These are phyloP conservation scores for Eupithecia dodoneata DNA, from an alignment of 2,888 invertebrate species.

Conservation along the genomic window DNA sequence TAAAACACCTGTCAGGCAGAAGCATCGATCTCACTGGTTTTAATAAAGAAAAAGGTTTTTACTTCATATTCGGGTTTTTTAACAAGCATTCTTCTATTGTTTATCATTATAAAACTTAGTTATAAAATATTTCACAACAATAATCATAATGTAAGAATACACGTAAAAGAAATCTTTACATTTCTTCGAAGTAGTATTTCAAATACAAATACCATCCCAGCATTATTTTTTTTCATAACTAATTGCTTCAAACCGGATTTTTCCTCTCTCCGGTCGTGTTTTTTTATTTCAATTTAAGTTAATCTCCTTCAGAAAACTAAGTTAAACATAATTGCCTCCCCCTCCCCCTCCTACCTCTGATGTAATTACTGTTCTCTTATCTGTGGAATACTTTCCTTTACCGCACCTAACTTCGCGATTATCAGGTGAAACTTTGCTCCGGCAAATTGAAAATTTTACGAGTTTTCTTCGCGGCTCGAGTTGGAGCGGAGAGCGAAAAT, in stretches of 20 bases:
- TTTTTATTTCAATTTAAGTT: slow-evolving; percentile 17
- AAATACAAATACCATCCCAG: not conserved
- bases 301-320: slow-evolving; percentile 28
- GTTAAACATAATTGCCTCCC: slow-evolving; percentile 54
- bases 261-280: not conserved
- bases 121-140: no score
- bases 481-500: slow-evolving; percentile 40
- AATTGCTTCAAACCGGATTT: not conserved
- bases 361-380: slow-evolving; percentile 70
- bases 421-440: slow-evolving; percentile 79
- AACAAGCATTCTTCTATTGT: no score
- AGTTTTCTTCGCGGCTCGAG: slow-evolving; percentile 44
- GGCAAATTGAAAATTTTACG: slow-evolving; percentile 82
- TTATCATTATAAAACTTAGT: no score
- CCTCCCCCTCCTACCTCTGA: slow-evolving; percentile 45
- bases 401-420: slow-evolving; percentile 75
- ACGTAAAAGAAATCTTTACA: no score
- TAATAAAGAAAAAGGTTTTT: no score
- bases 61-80: no score
- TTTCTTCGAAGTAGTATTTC: no score
- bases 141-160: no score
- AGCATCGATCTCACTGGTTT: no score
- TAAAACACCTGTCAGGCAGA: not conserved
- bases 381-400: slow-evolving; percentile 64
- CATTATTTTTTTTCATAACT: not conserved